These are phyloP conservation scores for Sphyrna mokarran DNA, from an alignment of 2,113 vertebrate genomes.

Conservation along the genomic window DNA sequence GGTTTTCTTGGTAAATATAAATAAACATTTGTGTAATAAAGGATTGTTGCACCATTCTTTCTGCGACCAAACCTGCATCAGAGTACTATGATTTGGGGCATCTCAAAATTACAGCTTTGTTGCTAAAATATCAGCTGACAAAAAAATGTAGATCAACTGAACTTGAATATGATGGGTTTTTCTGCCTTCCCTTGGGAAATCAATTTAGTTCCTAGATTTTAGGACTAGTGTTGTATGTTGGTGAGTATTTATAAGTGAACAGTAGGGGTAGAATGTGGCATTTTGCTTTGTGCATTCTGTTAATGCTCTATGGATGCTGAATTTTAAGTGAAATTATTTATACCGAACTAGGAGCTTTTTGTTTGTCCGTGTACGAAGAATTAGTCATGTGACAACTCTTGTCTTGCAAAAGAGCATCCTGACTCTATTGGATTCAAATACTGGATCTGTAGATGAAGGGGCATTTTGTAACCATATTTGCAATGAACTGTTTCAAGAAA, in stretches of 20 bases:
- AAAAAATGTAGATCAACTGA: neutral
- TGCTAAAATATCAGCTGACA: neutral
- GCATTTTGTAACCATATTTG: neutral
- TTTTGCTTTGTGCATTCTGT: neutral
- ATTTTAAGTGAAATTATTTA: neutral
- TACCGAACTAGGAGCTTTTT: neutral
- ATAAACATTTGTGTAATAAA: conserved; percentile 34
- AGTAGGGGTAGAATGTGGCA: neutral
- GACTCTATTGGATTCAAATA: neutral
- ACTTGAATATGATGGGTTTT: neutral
- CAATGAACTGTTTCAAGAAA: neutral
- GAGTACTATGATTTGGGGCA: neutral
- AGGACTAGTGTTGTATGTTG: neutral
- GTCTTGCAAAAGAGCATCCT: neutral
- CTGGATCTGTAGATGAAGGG: neutral
- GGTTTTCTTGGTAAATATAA: conserved; percentile 23
- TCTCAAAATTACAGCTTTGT: neutral
- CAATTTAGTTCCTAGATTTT: neutral
- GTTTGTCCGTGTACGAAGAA: neutral
- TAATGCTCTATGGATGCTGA: neutral
- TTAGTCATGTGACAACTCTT: neutral
- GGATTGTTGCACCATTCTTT: neutral
- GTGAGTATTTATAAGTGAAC: neutral
- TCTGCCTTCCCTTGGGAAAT: neutral
- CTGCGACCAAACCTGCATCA: neutral